phyloP scores from a whole-genome alignment of 2,888 invertebrate species.

The Drosophila affinis region DNA sequence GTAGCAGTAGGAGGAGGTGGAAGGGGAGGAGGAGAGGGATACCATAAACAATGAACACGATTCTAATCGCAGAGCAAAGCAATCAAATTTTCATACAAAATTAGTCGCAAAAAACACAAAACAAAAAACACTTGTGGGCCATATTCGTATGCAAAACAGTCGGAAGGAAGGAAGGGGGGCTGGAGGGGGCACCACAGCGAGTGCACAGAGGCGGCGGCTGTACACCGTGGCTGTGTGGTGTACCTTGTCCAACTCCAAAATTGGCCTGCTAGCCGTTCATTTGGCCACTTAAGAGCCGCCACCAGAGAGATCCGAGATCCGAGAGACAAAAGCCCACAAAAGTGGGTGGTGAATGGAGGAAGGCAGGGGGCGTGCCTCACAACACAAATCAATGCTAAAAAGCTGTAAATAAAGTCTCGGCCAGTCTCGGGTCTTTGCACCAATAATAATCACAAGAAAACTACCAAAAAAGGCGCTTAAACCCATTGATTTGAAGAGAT shows the following conservation, averaged over 20 bases:
- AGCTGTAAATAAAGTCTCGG: conserved; percentile 49
- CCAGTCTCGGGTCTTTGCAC: background rate
- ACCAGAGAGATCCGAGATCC: conserved; percentile 12
- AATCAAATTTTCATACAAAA: conserved; percentile 79
- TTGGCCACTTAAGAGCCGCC: conserved; percentile 65
- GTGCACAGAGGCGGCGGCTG: background rate
- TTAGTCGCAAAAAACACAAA: conserved; percentile 58
- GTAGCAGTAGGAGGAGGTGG: background rate
- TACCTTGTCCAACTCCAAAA: conserved; percentile 53
- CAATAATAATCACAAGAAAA: conserved; percentile 9
- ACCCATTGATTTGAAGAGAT: background rate
- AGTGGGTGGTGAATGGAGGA: conserved; percentile 17
- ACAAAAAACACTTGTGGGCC: conserved; percentile 67
- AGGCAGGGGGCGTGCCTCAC: conserved; percentile 47
- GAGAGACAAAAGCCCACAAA: conserved; percentile 13
- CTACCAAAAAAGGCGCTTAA: background rate
- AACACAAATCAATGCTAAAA: conserved; percentile 67
- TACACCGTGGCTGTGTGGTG: background rate
- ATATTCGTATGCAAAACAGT: conserved; percentile 72
- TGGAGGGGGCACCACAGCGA: background rate
- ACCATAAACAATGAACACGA: conserved; percentile 74
- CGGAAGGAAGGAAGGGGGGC: background rate
- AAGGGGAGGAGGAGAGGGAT: too few relatives aligned
- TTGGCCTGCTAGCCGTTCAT: conserved; percentile 65
- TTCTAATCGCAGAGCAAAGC: conserved; percentile 74